These are phyloP conservation scores for Microcebus lehilahytsara DNA, from an alignment of 2,113 vertebrate genomes.

Conservation along the genomic window DNA sequence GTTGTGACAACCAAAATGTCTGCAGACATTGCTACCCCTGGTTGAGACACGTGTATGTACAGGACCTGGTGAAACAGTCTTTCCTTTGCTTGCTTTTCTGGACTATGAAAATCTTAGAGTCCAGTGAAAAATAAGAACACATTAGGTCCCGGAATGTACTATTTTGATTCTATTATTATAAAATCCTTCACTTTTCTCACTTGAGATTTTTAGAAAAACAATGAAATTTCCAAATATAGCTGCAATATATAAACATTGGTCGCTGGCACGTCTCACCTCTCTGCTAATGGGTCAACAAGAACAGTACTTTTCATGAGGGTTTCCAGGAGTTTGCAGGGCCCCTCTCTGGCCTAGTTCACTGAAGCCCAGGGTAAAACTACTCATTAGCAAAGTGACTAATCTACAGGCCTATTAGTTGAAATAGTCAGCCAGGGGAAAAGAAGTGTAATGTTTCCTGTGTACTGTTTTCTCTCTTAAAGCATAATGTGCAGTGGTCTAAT, in stretches of 20 bases:
- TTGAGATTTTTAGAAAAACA: conserved; percentile 66
- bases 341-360: conserved; percentile 53
- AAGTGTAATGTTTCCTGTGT: conserved; percentile 53
- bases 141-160: conserved; percentile 40
- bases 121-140: conserved; percentile 67
- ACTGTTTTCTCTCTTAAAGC: conserved; percentile 54
- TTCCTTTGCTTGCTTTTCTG: conserved; percentile 53
- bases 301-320: conserved; percentile 49
- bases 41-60: conserved; percentile 33
- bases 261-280: conserved; percentile 54
- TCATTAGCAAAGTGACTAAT: conserved; percentile 71
- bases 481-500: conserved; percentile 12
- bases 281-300: conserved; percentile 63
- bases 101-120: conserved; percentile 54
- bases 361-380: conserved; percentile 50
- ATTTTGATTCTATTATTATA: conserved; percentile 66
- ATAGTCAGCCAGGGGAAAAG: conserved; percentile 52
- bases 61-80: conserved; percentile 53
- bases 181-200: conserved; percentile 60
- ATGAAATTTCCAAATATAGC: conserved; percentile 68
- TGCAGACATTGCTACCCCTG: not conserved
- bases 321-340: conserved; percentile 67
- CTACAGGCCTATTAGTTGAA: conserved; percentile 51
- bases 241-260: conserved; percentile 52
- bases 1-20: not conserved